Conservation (phyloP, 2,113 vertebrate species). For the Strix uralensis region DNA sequence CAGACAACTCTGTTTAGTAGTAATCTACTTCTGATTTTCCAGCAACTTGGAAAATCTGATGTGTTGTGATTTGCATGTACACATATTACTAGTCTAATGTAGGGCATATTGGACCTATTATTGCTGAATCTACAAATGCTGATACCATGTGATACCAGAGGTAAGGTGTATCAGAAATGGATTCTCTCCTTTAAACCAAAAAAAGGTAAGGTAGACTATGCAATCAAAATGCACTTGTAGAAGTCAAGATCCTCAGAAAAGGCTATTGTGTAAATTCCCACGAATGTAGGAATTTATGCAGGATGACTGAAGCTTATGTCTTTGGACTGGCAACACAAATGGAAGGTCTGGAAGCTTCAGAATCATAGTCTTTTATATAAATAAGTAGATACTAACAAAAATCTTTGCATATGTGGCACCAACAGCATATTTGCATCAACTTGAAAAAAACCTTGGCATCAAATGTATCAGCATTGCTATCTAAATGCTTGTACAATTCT, state of each 20-base stretch:
- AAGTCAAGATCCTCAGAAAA: not conserved
- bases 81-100: rapidly evolving
- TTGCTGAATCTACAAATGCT: not conserved
- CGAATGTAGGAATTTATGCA: not conserved
- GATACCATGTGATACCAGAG: not conserved
- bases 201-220: not conserved
- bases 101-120: no score
- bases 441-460: not conserved
- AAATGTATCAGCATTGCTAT: not conserved
- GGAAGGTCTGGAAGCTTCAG: not conserved
- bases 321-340: not conserved
- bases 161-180: not conserved
- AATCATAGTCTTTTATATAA: not conserved
- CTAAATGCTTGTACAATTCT: not conserved
- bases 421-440: not conserved
- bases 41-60: not conserved
- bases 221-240: not conserved
- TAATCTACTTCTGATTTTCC: not conserved
- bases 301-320: not conserved
- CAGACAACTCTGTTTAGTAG: not conserved
- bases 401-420: not conserved
- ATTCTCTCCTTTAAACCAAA: not conserved
- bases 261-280: not conserved
- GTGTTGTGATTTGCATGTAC: not conserved
- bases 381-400: not conserved